Evolutionary conservation across 2,113 vertebrate species (phyloP).

Genomic region (Megaceryle maxima): DNA sequence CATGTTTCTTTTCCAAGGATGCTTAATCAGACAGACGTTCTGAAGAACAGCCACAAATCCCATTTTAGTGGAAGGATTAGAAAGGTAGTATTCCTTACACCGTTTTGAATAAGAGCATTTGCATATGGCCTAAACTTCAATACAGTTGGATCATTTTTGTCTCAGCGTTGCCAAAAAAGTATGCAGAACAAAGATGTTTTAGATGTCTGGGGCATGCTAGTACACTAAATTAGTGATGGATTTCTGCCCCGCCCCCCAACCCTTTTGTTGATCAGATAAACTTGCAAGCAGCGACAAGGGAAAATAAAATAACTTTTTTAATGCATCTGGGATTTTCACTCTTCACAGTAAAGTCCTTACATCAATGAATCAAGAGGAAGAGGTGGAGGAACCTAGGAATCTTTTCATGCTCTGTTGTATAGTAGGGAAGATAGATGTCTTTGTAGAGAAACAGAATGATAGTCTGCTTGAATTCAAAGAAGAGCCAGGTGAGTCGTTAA

Average conservation of each 20-base stretch:
- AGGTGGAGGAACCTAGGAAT: neutral
- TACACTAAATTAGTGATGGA: neutral
- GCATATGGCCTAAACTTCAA: neutral
- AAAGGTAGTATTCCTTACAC: neutral
- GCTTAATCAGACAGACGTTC: slow-evolving; percentile 28
- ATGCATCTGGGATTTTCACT: neutral
- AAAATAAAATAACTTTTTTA: neutral
- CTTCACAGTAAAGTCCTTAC: neutral
- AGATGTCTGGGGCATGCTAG: neutral
- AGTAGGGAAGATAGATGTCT: neutral
- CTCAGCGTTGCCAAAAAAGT: neutral
- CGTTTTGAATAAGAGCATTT: neutral
- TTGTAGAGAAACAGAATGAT: neutral
- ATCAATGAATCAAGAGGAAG: neutral
- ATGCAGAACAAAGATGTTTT: neutral
- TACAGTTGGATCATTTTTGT: neutral
- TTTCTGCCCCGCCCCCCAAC: neutral
- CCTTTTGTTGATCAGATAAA: neutral
- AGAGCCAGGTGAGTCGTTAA: neutral
- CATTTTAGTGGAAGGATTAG: slow-evolving; percentile 30
- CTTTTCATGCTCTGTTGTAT: neutral
- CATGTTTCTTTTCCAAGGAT: slow-evolving; percentile 9
- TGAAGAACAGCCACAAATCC: slow-evolving; percentile 24
- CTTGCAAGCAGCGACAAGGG: neutral
- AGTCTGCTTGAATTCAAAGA: neutral